phyloP scores from a whole-genome alignment of 2,888 invertebrate species.

The Gastrophysa polygoni region DNA sequence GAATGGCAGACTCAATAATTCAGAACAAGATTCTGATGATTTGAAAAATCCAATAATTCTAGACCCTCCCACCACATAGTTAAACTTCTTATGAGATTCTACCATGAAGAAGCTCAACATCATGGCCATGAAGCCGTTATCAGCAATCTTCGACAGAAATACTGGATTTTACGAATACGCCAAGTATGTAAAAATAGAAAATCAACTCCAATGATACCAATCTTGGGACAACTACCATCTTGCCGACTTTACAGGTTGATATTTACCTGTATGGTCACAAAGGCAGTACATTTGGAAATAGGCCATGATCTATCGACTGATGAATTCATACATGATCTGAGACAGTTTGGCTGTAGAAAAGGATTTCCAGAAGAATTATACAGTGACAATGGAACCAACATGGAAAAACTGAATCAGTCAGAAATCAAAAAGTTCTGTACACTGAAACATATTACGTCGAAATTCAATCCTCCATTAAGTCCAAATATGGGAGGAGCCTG shows the following conservation, averaged over 20 bases:
- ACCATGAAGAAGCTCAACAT: too few relatives aligned
- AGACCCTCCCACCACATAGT: too few relatives aligned
- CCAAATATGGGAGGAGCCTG: conserved; percentile 2
- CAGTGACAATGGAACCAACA: too few relatives aligned
- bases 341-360: too few relatives aligned
- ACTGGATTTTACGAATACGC: not conserved
- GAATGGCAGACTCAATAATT: too few relatives aligned
- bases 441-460: not conserved
- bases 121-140: too few relatives aligned
- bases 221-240: not conserved
- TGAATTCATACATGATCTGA: not conserved
- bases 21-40: too few relatives aligned
- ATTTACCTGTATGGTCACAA: not conserved
- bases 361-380: not conserved
- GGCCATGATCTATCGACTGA: not conserved
- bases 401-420: conserved; percentile 1
- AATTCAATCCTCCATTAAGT: not conserved
- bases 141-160: not conserved
- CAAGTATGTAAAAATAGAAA: not conserved
- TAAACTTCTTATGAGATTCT: too few relatives aligned
- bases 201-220: not conserved
- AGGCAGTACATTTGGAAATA: not conserved
- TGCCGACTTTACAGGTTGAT: not conserved
- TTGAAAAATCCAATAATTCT: too few relatives aligned
- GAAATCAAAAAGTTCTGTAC: conserved; percentile 1